Base-by-base conservation (phyloP, 2,888 invertebrate genomes). In the Hydroisotoma schaefferi region DNA sequence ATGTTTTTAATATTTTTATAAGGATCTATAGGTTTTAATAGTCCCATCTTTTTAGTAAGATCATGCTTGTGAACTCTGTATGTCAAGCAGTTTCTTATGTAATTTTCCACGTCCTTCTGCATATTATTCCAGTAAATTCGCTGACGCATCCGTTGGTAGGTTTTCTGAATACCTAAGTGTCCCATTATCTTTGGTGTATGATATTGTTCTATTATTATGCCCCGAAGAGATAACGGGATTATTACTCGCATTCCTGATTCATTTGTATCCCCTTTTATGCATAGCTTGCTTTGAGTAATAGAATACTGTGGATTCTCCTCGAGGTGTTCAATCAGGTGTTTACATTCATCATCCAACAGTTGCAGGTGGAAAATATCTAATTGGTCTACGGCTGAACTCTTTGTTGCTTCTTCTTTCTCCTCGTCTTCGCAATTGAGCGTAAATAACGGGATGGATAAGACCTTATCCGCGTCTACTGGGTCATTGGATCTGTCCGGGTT, bases 21-120 rank as follows among this genome's bases (percentile, higher is more conserved):
- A 1, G 64, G 64, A 40, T 61, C 25, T 8, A 64, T 60, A 4
- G 63, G 59, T 6, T 53, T 43, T n/a, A 60, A 22, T 0, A 37
- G 23, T 1, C 63, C 59, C 1, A 43, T n/a, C 2, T 27, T 12
- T 44, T 48, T 53, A 12, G 18, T 15, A 2, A 27, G 25, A 1
- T 56, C 44, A 1, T 33, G 33, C 28, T 63, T 63, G 27, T 63
- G 59, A 12, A 29, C 18, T 2, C 47, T 1, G 20, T 57, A 63
- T 2, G 40, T 15, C 4, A 60, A 10, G 46, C 60, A 60, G 2
- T 20, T 43, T 18, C 12, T 20, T 4, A 59, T 43, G 44, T 56
- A 60, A 20, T 40, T 26, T 12, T 40, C 6, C 5, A 57, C 23
- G 6, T 57, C 52, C 2, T 20, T 18, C 2, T 23, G 20, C 48